Evolutionary conservation across 2,113 vertebrate genomes (phyloP).

Genomic region (Sinocyclocheilus maitianheensis): DNA sequence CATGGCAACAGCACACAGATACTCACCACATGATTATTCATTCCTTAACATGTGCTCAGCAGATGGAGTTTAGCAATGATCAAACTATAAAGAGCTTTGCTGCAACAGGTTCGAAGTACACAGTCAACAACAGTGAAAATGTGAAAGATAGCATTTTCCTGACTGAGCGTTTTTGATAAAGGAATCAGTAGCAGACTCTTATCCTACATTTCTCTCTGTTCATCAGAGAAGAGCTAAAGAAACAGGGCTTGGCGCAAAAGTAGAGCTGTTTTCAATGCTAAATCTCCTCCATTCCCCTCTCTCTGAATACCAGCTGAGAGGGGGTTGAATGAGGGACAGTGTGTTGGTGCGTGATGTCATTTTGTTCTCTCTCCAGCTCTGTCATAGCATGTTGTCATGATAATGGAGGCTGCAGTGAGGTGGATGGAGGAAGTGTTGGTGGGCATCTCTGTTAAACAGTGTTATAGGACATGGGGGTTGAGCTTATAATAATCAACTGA

Average conservation of each 20-base stretch:
- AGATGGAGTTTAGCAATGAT: conserved; percentile 51
- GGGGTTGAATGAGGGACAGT: neutral
- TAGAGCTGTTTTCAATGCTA: neutral
- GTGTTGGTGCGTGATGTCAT: neutral
- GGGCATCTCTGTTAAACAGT: conserved; percentile 44
- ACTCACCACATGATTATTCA: conserved; percentile 4
- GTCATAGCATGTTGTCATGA: conserved; percentile 67
- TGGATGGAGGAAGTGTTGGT: neutral
- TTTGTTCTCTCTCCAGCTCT: conserved; percentile 10
- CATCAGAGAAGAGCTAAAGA: neutral
- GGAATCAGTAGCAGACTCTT: conserved; percentile 55
- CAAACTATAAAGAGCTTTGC: neutral
- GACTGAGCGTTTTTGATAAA: conserved; percentile 10
- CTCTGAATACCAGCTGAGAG: neutral
- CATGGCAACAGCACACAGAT: conserved; percentile 33
- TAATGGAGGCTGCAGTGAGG: conserved; percentile 49
- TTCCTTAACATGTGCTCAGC: conserved; percentile 28
- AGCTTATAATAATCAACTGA: conserved; percentile 16
- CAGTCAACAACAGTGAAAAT: conserved; percentile 2
- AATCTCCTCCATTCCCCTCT: neutral
- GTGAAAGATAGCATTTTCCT: neutral
- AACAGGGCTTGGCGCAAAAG: neutral
- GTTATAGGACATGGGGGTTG: neutral
- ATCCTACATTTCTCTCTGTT: conserved; percentile 52
- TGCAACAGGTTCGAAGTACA: neutral